Evolutionary conservation across 2,113 vertebrate genomes (phyloP).

Genomic region (Neofelis nebulosa): DNA sequence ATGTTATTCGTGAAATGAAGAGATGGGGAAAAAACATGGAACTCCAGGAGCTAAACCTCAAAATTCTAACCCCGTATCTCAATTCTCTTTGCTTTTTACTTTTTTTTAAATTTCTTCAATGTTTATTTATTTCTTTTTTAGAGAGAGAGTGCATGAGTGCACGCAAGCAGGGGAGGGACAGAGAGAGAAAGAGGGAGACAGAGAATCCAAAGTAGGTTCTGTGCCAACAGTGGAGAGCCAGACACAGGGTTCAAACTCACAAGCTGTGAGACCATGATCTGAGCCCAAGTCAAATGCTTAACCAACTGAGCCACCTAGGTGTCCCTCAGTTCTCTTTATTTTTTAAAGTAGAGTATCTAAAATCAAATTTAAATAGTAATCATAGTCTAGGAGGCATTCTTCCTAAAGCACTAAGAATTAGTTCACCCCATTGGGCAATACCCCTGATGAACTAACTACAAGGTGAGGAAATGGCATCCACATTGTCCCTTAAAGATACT

Average conservation of each 20-base stretch:
- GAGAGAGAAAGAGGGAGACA: too few species aligned
- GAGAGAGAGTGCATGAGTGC: too few species aligned
- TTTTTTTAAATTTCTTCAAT: too few species aligned
- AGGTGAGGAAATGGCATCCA: not conserved
- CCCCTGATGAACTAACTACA: too few species aligned
- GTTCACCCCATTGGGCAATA: not conserved
- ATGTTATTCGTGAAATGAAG: not conserved
- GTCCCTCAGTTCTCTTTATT: not conserved
- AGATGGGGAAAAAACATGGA: not conserved
- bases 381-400: not conserved
- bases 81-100: not conserved
- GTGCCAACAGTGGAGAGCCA: too few species aligned
- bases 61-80: not conserved
- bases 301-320: too few species aligned
- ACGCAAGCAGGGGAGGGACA: too few species aligned
- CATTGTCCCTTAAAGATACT: not conserved
- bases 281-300: too few species aligned
- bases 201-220: too few species aligned
- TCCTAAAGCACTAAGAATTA: not conserved
- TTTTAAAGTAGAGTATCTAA: not conserved
- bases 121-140: too few species aligned
- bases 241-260: too few species aligned
- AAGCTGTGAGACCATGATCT: too few species aligned
- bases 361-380: not conserved
- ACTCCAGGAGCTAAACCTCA: not conserved